These are phyloP conservation scores for Ormia ochracea DNA, from an alignment of 2,888 invertebrate genomes.

Conservation along the genomic window DNA sequence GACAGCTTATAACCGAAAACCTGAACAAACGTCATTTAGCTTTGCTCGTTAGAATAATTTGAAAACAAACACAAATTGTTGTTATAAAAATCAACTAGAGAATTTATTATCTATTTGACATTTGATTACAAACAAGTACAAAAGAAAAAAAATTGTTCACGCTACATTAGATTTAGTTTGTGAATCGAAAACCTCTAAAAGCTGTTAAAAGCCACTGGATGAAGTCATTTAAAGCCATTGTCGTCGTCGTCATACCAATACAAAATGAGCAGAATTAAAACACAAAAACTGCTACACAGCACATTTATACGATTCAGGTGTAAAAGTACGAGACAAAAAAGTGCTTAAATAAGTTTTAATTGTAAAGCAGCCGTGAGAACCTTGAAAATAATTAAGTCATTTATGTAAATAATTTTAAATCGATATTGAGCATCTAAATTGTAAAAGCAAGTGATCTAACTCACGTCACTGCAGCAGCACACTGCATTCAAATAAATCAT, in stretches of 20 bases:
- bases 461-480: not conserved
- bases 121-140: conserved; percentile 33
- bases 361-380: conserved; percentile 19
- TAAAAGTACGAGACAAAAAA: conserved; percentile 27
- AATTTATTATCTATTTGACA: conserved; percentile 40
- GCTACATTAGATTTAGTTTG: conserved; percentile 33
- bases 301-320: conserved; percentile 44
- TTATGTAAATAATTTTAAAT: not conserved
- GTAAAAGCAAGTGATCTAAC: not conserved
- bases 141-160: not conserved
- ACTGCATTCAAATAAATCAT: too few species aligned
- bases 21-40: conserved; percentile 37
- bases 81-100: conserved; percentile 13
- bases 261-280: not conserved
- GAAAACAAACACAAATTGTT: not conserved
- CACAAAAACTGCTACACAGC: not conserved
- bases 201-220: conserved; percentile 40
- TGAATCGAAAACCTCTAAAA: not conserved
- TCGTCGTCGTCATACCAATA: not conserved
- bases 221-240: conserved; percentile 38
- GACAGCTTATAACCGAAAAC: conserved; percentile 11
- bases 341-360: not conserved
- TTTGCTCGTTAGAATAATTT: conserved; percentile 14
- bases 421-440: not conserved
- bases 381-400: conserved; percentile 50